Evolutionary conservation across 2,888 invertebrate genomes (phyloP), one percentile per base, ranked within the genome.

Genomic region (Ophioninae sp.): DNA sequence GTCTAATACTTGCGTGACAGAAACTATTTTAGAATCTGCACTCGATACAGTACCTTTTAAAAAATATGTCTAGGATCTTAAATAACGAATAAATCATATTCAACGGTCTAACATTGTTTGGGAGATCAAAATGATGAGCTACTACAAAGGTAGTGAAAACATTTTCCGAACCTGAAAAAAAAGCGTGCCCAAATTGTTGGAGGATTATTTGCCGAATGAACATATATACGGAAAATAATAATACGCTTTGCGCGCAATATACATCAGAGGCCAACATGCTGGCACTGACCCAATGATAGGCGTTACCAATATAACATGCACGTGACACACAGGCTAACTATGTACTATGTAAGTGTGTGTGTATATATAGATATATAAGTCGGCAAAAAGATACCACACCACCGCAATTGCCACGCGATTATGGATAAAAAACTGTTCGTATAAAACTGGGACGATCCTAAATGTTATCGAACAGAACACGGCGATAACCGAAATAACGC

Each of bases 341-440:
- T 79, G 73, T 59, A 76, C 51, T 77, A 77, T 63, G 23, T 63
- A 64, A 51, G 68, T 63, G 23, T 63, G 41, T 63, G 68, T 6
- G 51, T 51, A 51, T 63, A 51, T 61, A 63, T 51, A 72, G n/a
- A 41, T 65, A 30, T 56, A 7, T 56, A 23, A 39, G 71, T 51
- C 22, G 51, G 68, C 23, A 23, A 69, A 13, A 69, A 59, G 44
- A 61, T n/a, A 72, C 77, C 68, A 44, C 61, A 68, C 72, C 30
- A 78, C 73, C 51, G 68, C 73, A 63, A 82, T 37, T 82, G 78
- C 79, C 79, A 73, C 73, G 56, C 82, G 61, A 58, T 69, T 77
- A 74, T 85, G 86, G 87, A 90, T 88, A 87, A 88, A 90, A 89
- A 90, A 90, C 90, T 90, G 90, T 91, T 90, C 90, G 90, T 87